Evolutionary conservation across 30 jellyfish, hydroid and myxozoan genomes (phyloP).

Genomic region (Rhopilema esculentum): DNA sequence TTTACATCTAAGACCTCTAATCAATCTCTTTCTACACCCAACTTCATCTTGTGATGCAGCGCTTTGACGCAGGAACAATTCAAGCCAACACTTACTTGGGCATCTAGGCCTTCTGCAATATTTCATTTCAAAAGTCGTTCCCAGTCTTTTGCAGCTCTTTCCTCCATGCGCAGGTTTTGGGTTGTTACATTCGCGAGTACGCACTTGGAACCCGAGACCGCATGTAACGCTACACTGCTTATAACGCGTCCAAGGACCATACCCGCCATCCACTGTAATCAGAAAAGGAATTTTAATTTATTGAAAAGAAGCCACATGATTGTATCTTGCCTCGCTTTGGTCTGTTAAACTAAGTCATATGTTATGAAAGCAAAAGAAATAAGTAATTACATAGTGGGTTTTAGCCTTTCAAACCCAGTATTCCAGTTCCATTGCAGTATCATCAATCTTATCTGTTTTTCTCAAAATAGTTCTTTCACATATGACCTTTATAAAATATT

Average conservation of each 20-base stretch:
- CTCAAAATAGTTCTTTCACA: too few species aligned
- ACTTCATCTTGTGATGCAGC: too few species aligned
- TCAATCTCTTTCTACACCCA: too few species aligned
- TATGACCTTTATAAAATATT: too few species aligned
- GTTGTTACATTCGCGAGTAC: slow-evolving; percentile 52
- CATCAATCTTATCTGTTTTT: too few species aligned
- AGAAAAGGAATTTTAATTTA: background rate
- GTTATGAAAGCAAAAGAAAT: too few species aligned
- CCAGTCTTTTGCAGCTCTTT: slow-evolving; percentile 40
- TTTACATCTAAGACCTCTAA: too few species aligned
- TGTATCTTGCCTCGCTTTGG: too few species aligned
- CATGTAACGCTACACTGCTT: slow-evolving; percentile 54
- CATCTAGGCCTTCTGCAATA: slow-evolving; percentile 38
- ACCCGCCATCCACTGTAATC: slow-evolving; percentile 74
- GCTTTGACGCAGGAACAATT: background rate
- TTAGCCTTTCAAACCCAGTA: too few species aligned
- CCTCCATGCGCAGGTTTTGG: slow-evolving; percentile 76
- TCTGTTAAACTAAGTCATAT: too few species aligned
- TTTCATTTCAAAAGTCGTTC: slow-evolving; percentile 12
- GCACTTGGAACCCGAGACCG: slow-evolving; percentile 62
- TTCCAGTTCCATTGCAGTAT: too few species aligned
- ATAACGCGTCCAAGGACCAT: slow-evolving; percentile 62
- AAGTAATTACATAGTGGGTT: too few species aligned
- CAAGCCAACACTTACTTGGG: slow-evolving; percentile 50
- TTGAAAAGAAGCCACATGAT: background rate